Evolutionary conservation across 2,888 invertebrate species (phyloP), one percentile per base, ranked within the genome.

Genomic region (Sminthurinus aureus): DNA sequence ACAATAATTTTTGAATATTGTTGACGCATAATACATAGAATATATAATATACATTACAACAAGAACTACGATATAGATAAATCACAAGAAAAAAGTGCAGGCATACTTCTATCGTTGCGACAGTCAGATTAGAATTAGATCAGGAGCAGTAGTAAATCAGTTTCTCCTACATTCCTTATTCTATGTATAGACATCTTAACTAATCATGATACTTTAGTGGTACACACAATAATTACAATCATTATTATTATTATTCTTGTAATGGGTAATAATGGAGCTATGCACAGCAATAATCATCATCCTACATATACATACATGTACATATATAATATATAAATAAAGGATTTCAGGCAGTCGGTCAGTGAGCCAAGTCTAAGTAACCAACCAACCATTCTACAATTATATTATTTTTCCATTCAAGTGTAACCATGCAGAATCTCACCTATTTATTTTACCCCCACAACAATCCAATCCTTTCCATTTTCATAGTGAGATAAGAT

Each of bases 391-490:
- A 58, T 58, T 58, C 58, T 58, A 58, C 58, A 58, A 58, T 58
- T 58, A 58, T 58, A 58, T 58, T 58, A 58, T 58, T 38, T 38
- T 58, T 58, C 58, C 58, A 58, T 58, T 58, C 58, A 58, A 58
- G 58, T 58, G 58, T 58, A 58, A 58, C 58, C 58, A 58, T 58
- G 58, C 58, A 58, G 58, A 58, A 58, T 58, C 58, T 58, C 58
- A 58, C 58, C 58, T 58, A 58, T 58, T 6, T 58, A 58, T 58
- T 58, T 58, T 58, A 18, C 18, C 58, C 18, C 58, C 15, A 58
- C 13, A 15, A 13, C 18, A 58, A 13, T 58, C 13, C 58, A 58
- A 58, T 58, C 58, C 58, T 58, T 58, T 58, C 58, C 58, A 58
- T 58, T 58, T 58, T 58, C 58, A 58, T 58, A 58, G 13, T 58